Evolutionary conservation across 2,797 vertebrate species (phyloP), one percentile per base, ranked within the genome.

Genomic region (Steatocranus sp.): DNA sequence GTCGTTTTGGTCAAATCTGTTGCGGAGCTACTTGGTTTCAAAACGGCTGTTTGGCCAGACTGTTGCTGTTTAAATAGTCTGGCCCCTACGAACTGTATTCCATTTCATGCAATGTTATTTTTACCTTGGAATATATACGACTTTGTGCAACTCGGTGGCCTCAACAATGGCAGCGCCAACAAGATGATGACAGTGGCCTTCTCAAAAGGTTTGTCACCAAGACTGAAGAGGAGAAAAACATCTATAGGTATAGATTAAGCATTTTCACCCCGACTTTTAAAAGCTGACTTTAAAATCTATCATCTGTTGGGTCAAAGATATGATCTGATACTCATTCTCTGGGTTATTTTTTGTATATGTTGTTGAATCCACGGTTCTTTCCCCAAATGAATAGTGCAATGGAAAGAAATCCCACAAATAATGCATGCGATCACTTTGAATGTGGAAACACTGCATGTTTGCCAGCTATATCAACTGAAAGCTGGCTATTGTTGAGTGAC

Each of bases 21-120:
- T 49, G 27, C 5, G 7, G 38, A 32, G 41, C 50, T 76, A 23
- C 63, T 68, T 14, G 66, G 25, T 41, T 68, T 68, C 11, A 53
- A 7, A 23, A 18, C 11, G 4, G 11, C 20, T n/a, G 34, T 54
- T 85, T 50, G 43, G 46, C 20, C 41, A 82, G 43, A 34, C 23
- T 58, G 25, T 34, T 41, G 27, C 6, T 75, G 4, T 78, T 75
- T 81, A 82, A 87, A 87, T 51, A 85, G 53, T 17, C 51, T 9
- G 11, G 54, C 74, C 5, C 23, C 9, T 76, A 27, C 15, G 34
- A 78, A 85, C 80, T 66, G 78, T 73, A 63, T 80, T 83, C 30
- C 43, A 80, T 85, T 86, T 87, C 51, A 80, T 58, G 50, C 66
- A 36, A 15, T 80, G 63, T 86, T 93, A 76, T 94, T 91, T 89